Evolutionary conservation across 1,140 invertebrate species (phyloP), one percentile per base, ranked within the genome.

Genomic region (Archivesica marissinica): DNA sequence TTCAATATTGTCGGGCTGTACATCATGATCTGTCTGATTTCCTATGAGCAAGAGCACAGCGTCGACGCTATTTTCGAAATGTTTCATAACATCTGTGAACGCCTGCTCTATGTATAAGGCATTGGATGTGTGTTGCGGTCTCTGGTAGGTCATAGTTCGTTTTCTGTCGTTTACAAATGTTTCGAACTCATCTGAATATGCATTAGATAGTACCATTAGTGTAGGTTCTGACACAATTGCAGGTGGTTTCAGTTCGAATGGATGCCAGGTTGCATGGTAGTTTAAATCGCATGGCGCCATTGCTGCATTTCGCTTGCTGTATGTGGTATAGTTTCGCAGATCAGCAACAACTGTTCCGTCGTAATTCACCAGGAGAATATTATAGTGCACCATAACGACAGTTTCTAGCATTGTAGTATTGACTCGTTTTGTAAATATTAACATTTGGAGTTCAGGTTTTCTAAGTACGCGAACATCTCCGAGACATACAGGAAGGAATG

Each of bases 351-450:
- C 38, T 17, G 20, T 28, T 33, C 64, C 64, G 28, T 66, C 13
- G 20, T 25, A n/a, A 6, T 9, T 52, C 11, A 54, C 1, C 20
- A 66, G 20, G n/a, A 66, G 28, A 23, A 68, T 39, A 15, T 70
- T 66, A 44, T 44, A 50, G 54, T 82, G 79, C 9, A 44, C 20
- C 35, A 59, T n/a, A 6, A 56, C 17, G n/a, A 74, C 68, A 9
- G 35, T 74, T 17, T 82, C 79, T 17, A 74, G n/a, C 0, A 72
- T 17, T 6, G 52, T 59, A 20, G 35, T 41, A 47, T 82, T 74
- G 9, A 64, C 61, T 44, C 47, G n/a, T 41, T n/a, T 41, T 44
- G 56, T 59, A 30, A 28, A 74, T 33, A 50, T n/a, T 30, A 41
- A 59, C 68, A 82, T 82, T 25, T 44, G 23, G 23, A 30, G 59